Conservation (phyloP, 2,113 vertebrate genomes). For the Oreotrochilus melanogaster region DNA sequence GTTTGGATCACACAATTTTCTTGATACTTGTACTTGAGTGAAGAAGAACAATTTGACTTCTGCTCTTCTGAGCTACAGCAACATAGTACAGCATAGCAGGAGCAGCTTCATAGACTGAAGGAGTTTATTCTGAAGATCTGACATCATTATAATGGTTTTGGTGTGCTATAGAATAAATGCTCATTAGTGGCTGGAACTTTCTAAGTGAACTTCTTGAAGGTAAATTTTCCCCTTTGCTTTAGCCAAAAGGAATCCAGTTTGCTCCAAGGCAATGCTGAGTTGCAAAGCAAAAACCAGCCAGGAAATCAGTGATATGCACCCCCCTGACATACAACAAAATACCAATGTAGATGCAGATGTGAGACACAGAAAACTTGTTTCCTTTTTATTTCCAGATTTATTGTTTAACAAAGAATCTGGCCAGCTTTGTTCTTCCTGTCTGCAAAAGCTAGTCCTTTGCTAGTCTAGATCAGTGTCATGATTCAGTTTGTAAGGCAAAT, state of each 20-base stretch:
- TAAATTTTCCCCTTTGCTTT: background rate
- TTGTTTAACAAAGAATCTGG: background rate
- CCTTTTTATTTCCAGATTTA: background rate
- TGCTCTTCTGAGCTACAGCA: background rate
- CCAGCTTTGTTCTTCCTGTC: background rate
- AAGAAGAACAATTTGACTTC: background rate
- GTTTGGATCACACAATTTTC: background rate
- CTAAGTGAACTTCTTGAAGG: background rate
- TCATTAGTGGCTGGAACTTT: background rate
- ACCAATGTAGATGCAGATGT: background rate
- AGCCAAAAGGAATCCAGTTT: background rate
- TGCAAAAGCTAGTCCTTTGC: background rate
- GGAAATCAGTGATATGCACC: background rate
- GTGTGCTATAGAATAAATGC: background rate
- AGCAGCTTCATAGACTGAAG: background rate
- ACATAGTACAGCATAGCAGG: background rate
- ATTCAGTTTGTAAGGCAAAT: background rate
- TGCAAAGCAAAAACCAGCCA: background rate
- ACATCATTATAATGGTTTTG: background rate
- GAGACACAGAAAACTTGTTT: background rate
- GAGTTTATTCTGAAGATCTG: background rate
- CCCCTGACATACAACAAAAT: background rate
- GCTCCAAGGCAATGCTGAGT: background rate
- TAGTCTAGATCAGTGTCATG: background rate
- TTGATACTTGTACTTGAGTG: background rate